A percentile compares a stretch with the other conserved stretches of the same genome.
phyloP scores from a whole-genome alignment of 2,888 invertebrate species.

The Folsomia candida region DNA sequence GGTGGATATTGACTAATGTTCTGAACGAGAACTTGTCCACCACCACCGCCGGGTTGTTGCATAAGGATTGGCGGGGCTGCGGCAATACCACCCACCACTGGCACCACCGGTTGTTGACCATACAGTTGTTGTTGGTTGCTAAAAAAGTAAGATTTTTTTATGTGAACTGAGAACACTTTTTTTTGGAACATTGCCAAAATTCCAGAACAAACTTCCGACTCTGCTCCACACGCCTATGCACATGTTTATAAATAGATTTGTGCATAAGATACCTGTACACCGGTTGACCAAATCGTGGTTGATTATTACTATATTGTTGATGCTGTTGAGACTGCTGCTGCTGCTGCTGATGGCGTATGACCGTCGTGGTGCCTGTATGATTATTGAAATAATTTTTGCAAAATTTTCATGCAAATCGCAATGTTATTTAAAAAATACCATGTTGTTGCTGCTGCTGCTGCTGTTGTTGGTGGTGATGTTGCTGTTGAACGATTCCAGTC shows the following conservation, averaged over 20 bases:
- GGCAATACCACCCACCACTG: background rate
- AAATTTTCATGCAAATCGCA: background rate
- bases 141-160: background rate
- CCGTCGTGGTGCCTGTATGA: background rate
- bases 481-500: conserved; percentile 5
- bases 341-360: background rate
- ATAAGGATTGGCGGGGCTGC: conserved; percentile 30
- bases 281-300: background rate
- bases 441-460: conserved; percentile 3
- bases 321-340: background rate
- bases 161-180: background rate
- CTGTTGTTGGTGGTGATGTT: conserved; percentile 8
- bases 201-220: background rate
- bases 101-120: conserved; percentile 12
- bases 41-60: conserved; percentile 18
- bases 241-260: background rate
- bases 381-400: background rate
- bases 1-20: conserved; percentile 29
- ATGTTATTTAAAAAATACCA: too few relatives aligned
- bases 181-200: conserved; percentile 12
- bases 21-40: conserved; percentile 17
- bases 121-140: conserved; percentile 19
- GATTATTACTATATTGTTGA: background rate
- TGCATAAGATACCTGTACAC: conserved; percentile 1
- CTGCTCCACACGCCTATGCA: conserved; percentile 4